A percentile compares a stretch with the other conserved stretches of the same genome.
Conservation (phyloP, 2,113 vertebrate species). For the Pogona vitticeps region DNA sequence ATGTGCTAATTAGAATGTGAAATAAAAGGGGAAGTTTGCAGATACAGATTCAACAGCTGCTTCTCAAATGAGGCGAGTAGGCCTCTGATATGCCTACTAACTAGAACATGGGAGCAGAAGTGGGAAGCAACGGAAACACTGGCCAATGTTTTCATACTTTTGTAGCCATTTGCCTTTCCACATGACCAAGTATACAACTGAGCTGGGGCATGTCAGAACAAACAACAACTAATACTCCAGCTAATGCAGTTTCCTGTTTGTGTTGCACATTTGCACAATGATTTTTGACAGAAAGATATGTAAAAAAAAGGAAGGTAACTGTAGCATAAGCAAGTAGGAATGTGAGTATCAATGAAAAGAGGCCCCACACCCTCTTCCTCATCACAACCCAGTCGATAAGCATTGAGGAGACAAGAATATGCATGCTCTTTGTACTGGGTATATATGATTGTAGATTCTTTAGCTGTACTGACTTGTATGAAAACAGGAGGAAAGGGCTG, state of each 20-base stretch:
- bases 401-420: neutral
- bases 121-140: no score
- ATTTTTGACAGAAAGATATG: no score
- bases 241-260: neutral
- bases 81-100: no score
- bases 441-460: neutral
- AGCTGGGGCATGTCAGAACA: no score
- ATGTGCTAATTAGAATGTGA: neutral
- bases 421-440: neutral
- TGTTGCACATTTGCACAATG: no score
- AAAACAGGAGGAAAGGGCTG: neutral
- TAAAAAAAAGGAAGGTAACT: no score
- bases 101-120: neutral
- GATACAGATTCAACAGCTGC: neutral
- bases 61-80: neutral
- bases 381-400: neutral
- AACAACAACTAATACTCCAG: no score
- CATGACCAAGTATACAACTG: no score
- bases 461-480: no score
- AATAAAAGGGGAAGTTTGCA: neutral
- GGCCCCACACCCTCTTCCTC: neutral
- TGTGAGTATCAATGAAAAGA: neutral
- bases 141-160: no score
- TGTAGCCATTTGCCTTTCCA: no score
- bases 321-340: neutral